Conservation (phyloP, 2,113 vertebrate genomes). For the Eublepharis macularius region DNA sequence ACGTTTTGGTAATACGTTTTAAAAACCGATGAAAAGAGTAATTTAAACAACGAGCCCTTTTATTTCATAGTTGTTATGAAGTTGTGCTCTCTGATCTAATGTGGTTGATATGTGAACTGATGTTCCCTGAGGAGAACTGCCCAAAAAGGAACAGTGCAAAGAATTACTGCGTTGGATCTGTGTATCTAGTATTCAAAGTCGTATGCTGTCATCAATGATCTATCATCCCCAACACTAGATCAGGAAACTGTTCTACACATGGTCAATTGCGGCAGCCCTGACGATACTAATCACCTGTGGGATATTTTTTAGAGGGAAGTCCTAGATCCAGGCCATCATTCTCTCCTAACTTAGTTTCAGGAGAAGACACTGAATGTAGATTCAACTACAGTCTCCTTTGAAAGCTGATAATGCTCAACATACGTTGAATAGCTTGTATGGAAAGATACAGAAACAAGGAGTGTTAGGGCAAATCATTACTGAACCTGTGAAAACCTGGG, state of each 20-base stretch:
- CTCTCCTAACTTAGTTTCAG: neutral
- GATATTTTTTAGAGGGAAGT: neutral
- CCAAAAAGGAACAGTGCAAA: neutral
- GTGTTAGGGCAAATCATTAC: neutral
- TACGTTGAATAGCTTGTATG: constrained; percentile 15
- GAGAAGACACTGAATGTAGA: neutral
- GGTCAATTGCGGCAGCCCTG: neutral
- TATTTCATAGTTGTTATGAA: neutral
- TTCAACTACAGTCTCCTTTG: neutral
- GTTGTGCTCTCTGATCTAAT: neutral
- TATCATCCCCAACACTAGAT: neutral
- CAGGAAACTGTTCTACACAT: neutral
- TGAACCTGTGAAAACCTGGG: neutral
- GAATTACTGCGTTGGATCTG: neutral
- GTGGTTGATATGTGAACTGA: neutral
- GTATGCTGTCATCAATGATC: neutral
- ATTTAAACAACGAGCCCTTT: too few relatives aligned
- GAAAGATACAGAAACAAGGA: neutral
- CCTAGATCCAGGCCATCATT: neutral
- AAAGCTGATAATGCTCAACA: neutral
- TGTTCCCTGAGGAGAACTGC: neutral
- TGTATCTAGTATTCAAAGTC: too few relatives aligned
- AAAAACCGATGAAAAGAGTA: too few relatives aligned
- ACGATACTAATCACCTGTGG: neutral
- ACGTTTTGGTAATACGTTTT: too few relatives aligned